Evolutionary conservation across 2,113 vertebrate species (phyloP), one percentile per base, ranked within the genome.

Genomic region (Peromyscus leucopus): DNA sequence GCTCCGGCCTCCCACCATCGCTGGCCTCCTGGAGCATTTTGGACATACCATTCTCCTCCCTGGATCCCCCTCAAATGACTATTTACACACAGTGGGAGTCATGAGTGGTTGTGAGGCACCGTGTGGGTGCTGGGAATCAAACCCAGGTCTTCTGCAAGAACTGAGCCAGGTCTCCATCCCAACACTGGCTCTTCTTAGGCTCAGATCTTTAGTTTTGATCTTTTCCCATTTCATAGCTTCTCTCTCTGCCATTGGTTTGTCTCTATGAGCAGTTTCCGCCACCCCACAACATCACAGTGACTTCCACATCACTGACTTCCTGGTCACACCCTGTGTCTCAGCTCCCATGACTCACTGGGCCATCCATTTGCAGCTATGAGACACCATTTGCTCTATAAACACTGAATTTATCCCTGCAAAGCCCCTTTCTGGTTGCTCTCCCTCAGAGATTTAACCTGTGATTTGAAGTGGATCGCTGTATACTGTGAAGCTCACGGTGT

Each of bases 381-480:
- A 85, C 21, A 84, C 89, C 86, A 83, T 33, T 51, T 84, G 39
- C 83, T 63, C 75, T 59, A 63, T 36, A 92, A 97, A 92, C 46
- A 72, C 19, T 31, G 16, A 4, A 85, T 72, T 94, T 57, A 75
- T 46, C 51, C 42, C 33, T 59, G 24, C 28, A 83, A 93, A 74
- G 4, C 31, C 15, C 33, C 42, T 84, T 65, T 88, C 93, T 85
- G 90, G 59, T 4, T 80, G 51, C 33, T 90, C 21, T 39, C 39
- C 48, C 48, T 55, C 85, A n/a, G 57, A 71, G 87, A 94, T 67
- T 59, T 89, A 61, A 74, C 12, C 12, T 28, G 15, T 57, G 59
- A 59, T 84, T 83, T 87, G 42, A 94, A 93, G 87, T 19, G 91
- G 16, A 21, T 63, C 57, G 79, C 26, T 46, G 17, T n/a, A 22